Percentiles rank a stretch among this genome's conserved stretches.
Evolutionary conservation across 2,888 invertebrate species (phyloP).

Genomic region (Halocaridina rubra): DNA sequence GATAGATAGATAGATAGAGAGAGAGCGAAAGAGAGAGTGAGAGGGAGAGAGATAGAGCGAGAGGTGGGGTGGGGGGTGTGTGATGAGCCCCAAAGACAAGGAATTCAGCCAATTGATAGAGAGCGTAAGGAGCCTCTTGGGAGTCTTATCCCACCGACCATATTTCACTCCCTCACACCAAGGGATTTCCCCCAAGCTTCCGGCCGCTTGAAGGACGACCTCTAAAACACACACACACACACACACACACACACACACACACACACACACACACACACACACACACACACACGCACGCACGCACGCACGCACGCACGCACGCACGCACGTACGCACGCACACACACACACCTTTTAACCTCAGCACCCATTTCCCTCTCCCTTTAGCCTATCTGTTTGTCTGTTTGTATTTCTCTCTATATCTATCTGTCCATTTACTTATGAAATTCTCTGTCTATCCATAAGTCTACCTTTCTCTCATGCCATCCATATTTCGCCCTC

Average conservation of each 20-base stretch:
- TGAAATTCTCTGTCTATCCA: background rate
- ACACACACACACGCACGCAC: slow-evolving; percentile 2
- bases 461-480: background rate
- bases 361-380: no score
- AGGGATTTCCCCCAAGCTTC: background rate
- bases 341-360: no score
- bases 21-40: no score
- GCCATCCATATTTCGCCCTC: background rate
- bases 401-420: no score
- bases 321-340: no score
- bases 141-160: background rate
- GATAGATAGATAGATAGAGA: no score
- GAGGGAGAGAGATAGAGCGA: background rate
- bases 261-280: slow-evolving; percentile 12
- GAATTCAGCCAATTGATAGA: slow-evolving; percentile 21
- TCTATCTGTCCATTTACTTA: no score
- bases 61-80: background rate
- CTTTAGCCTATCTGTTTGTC: no score
- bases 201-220: background rate
- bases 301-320: background rate
- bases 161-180: background rate
- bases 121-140: background rate
- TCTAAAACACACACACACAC: background rate
- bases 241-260: background rate
- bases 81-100: background rate